These are phyloP conservation scores for Pasiphila rectangulata DNA, from an alignment of 2,888 invertebrate species.

Conservation along the genomic window DNA sequence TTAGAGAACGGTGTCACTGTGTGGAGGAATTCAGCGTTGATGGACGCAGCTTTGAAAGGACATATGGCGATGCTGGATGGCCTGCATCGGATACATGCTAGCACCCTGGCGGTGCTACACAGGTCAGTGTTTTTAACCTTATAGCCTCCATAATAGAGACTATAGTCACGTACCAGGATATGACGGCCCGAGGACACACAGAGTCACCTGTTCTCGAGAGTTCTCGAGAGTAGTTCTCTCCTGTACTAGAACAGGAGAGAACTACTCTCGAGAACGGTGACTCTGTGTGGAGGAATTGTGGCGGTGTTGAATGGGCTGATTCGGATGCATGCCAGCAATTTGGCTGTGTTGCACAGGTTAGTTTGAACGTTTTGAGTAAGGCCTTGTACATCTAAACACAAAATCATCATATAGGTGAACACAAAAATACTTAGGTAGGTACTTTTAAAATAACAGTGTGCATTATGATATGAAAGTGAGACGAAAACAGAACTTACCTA, in stretches of 20 bases:
- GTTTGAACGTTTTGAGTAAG: too few relatives aligned
- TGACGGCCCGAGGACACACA: conserved; percentile 97
- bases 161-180: conserved; percentile 97
- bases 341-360: conserved; percentile 95
- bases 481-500: too few relatives aligned
- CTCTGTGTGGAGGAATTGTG: conserved; percentile 94
- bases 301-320: conserved; percentile 94
- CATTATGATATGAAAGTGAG: too few relatives aligned
- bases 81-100: conserved; percentile 93
- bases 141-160: conserved; percentile 89
- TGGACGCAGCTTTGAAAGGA: conserved; percentile 92
- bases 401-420: too few relatives aligned
- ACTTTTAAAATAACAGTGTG: too few relatives aligned
- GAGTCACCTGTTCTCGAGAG: too few relatives aligned
- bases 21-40: conserved; percentile 95
- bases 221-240: too few relatives aligned
- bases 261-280: conserved; percentile 93
- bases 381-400: too few relatives aligned
- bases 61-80: conserved; percentile 93
- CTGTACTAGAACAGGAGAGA: conserved; percentile 95
- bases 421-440: too few relatives aligned
- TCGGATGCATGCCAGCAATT: conserved; percentile 93
- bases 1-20: conserved; percentile 93
- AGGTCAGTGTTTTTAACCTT: conserved; percentile 73
- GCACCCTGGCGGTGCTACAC: conserved; percentile 94